These are phyloP conservation scores for Cantharis rustica DNA, from an alignment of 2,888 invertebrate genomes.

Conservation along the genomic window DNA sequence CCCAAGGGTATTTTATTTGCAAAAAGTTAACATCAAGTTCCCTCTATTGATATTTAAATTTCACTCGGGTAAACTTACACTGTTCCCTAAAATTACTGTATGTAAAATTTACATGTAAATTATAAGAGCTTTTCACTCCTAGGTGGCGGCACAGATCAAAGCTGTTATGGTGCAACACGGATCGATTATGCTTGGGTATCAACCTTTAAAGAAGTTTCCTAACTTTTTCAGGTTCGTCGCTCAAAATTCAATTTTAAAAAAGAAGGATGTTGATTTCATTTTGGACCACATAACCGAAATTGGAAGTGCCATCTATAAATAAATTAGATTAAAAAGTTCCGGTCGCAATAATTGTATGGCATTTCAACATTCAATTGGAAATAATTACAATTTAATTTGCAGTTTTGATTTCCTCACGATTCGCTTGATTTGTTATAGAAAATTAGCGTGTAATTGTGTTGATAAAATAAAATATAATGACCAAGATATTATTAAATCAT, in stretches of 20 bases:
- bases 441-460: neutral
- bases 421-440: neutral
- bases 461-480: neutral
- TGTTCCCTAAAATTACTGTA: neutral
- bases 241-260: constrained; percentile 65
- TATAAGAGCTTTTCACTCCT: constrained; percentile 15
- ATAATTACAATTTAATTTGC: neutral
- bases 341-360: neutral
- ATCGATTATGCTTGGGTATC: constrained; percentile 69
- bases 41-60: neutral
- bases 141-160: constrained; percentile 71
- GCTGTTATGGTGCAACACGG: constrained; percentile 69
- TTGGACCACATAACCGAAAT: constrained; percentile 65
- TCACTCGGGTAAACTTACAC: neutral
- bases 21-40: neutral
- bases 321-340: neutral
- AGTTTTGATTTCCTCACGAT: neutral
- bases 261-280: constrained; percentile 64
- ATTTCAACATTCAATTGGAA: neutral
- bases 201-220: constrained; percentile 64
- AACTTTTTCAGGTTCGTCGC: constrained; percentile 71
- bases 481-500: neutral
- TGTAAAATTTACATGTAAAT: neutral
- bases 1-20: too few relatives aligned
- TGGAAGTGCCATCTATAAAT: constrained; percentile 51